phyloP scores from a whole-genome alignment of 2,888 invertebrate species.

The Cistogaster globosa region DNA sequence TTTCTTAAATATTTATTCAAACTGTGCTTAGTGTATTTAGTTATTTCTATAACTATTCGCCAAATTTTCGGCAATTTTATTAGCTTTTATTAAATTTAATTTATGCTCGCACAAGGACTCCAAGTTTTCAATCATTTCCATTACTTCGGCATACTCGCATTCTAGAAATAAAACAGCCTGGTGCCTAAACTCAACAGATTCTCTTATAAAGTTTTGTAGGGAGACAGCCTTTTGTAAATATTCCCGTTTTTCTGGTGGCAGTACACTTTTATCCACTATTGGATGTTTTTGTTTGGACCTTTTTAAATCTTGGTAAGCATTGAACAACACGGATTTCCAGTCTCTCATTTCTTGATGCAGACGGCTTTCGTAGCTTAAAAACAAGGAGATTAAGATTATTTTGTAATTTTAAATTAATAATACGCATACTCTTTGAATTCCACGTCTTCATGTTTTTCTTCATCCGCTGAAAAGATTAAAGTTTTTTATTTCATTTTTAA shows the following conservation, averaged over 20 bases:
- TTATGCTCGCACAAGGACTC: constrained; percentile 69
- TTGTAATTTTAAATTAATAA: not conserved
- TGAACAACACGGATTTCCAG: constrained; percentile 72
- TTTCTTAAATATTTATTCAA: not conserved
- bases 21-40: not conserved
- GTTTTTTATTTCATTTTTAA: not conserved
- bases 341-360: constrained; percentile 74
- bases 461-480: constrained; percentile 28
- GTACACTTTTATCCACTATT: constrained; percentile 63
- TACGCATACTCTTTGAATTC: constrained; percentile 72
- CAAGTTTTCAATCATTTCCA: constrained; percentile 74
- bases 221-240: constrained; percentile 75
- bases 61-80: constrained; percentile 66
- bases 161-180: constrained; percentile 74
- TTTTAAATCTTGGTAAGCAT: constrained; percentile 47
- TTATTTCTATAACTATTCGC: constrained; percentile 45
- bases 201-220: constrained; percentile 75
- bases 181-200: constrained; percentile 75
- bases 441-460: constrained; percentile 49
- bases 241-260: constrained; percentile 75
- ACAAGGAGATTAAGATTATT: not conserved
- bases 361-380: constrained; percentile 73
- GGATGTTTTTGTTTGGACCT: constrained; percentile 66
- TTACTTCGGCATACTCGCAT: constrained; percentile 72
- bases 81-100: constrained; percentile 50